A percentile compares a stretch with the other conserved stretches of the same genome.
Conservation (phyloP, 2,113 vertebrate genomes). For the Nettapus auritus region DNA sequence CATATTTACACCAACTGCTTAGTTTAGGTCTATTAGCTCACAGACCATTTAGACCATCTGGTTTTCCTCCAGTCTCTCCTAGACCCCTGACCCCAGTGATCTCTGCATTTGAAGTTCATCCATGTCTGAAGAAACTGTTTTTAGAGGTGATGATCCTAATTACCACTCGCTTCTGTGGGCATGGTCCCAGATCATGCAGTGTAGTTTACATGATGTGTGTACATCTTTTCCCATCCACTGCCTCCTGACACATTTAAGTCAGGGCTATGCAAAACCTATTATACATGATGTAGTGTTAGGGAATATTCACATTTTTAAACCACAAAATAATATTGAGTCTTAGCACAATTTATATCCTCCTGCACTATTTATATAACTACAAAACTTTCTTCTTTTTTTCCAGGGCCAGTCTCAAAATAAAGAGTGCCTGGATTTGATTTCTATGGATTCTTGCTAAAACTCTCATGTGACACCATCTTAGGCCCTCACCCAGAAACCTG, state of each 20-base stretch:
- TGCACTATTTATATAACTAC: not conserved
- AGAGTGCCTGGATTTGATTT: constrained; percentile 16
- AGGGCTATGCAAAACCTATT: not conserved
- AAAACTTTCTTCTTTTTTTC: not conserved
- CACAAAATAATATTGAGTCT: not conserved
- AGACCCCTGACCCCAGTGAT: constrained; percentile 29
- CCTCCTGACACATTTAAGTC: not conserved
- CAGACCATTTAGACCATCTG: constrained; percentile 57
- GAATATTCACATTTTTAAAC: not conserved
- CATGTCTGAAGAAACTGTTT: constrained; percentile 42
- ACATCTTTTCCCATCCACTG: not conserved
- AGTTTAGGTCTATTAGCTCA: constrained; percentile 21
- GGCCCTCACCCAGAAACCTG: not conserved
- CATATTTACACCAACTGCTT: constrained; percentile 36
- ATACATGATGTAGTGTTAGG: not conserved
- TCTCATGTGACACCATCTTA: not conserved
- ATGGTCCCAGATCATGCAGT: not conserved
- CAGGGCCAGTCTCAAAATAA: not conserved
- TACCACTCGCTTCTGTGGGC: not conserved
- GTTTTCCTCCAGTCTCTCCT: constrained; percentile 37
- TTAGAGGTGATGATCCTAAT: constrained; percentile 56
- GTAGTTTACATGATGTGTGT: not conserved
- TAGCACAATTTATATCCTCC: not conserved
- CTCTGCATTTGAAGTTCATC: not conserved
- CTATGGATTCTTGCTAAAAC: not conserved